Conservation (phyloP, 2,888 invertebrate species). For the Lasioglossum figueresi region DNA sequence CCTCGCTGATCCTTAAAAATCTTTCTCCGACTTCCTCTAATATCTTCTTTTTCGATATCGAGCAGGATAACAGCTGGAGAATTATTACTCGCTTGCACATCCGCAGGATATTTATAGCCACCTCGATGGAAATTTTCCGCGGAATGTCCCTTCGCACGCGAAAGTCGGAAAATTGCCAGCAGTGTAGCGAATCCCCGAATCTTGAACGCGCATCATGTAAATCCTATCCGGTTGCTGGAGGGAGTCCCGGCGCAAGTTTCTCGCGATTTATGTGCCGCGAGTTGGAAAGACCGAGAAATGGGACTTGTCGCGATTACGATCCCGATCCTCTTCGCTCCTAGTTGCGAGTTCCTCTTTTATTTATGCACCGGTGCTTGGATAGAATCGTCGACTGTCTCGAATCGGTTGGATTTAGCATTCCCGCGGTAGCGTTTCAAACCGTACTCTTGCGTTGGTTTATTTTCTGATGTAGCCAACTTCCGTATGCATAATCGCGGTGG, state of each 20-base stretch:
- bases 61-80: background rate
- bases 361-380: background rate
- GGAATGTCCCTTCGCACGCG: background rate
- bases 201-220: background rate
- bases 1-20: background rate
- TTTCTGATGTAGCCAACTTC: background rate
- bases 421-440: background rate
- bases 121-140: constrained; percentile 22
- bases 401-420: background rate
- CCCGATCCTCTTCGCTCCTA: background rate
- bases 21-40: background rate
- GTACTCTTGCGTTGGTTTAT: background rate
- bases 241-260: background rate
- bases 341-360: background rate
- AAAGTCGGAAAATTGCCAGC: background rate
- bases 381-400: background rate
- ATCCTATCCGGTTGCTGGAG: background rate
- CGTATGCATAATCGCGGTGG: background rate
- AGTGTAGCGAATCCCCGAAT: background rate
- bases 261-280: background rate
- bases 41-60: background rate
- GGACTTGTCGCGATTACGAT: constrained; percentile 7
- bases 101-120: background rate
- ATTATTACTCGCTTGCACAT: background rate
- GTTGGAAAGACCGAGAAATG: background rate